phyloP scores from a whole-genome alignment of 1,140 invertebrate genomes.

The Drosophila sucinea region DNA sequence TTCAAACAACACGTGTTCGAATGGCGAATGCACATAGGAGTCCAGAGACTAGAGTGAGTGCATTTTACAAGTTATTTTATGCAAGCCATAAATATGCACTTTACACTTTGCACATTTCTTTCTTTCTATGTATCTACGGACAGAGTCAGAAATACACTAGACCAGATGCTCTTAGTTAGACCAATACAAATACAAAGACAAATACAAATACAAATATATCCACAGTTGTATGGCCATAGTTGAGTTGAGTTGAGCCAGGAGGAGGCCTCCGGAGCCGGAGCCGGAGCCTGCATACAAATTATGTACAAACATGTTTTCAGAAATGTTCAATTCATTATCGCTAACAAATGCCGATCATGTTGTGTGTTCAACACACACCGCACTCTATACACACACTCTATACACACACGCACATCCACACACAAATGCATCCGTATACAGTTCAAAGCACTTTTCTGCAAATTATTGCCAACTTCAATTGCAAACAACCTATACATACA shows the following conservation, averaged over 20 bases:
- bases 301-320: constrained; percentile 82
- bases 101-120: constrained; percentile 77
- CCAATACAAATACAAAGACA: constrained; percentile 55
- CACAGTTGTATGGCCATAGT: constrained; percentile 21
- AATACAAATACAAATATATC: constrained; percentile 5
- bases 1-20: constrained; percentile 69
- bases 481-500: constrained; percentile 21
- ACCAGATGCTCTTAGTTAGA: constrained; percentile 78
- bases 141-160: constrained; percentile 48
- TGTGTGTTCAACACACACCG: constrained; percentile 62
- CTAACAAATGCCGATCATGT: constrained; percentile 82
- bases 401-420: constrained; percentile 42
- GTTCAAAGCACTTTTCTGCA: constrained; percentile 79
- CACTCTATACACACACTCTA: constrained; percentile 21
- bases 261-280: constrained; percentile 45
- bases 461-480: constrained; percentile 65
- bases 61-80: constrained; percentile 81
- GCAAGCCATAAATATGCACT: constrained; percentile 82
- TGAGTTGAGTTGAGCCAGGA: constrained; percentile 22
- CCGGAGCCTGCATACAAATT: constrained; percentile 76
- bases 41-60: constrained; percentile 59
- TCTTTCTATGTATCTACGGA: constrained; percentile 24
- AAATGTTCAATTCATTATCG: constrained; percentile 83
- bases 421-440: constrained; percentile 26
- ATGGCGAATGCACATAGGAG: constrained; percentile 49